These are phyloP conservation scores for Troides aeacus DNA, from an alignment of 2,888 invertebrate species.

Conservation along the genomic window DNA sequence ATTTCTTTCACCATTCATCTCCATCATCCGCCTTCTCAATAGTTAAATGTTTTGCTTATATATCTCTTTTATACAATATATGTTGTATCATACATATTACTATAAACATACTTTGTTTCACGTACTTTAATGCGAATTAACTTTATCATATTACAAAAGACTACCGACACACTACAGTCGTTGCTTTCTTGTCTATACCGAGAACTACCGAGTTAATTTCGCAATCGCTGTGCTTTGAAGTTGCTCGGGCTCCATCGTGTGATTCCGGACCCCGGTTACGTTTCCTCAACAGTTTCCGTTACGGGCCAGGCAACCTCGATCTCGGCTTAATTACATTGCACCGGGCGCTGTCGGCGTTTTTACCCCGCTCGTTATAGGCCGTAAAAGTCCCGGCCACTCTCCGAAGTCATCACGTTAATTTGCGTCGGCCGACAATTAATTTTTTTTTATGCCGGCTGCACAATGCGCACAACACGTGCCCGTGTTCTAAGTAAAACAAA, in stretches of 20 bases:
- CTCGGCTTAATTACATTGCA: slow-evolving; percentile 18
- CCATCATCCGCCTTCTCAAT: no score
- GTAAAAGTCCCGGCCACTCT: slow-evolving; percentile 19
- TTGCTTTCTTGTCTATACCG: slow-evolving; percentile 1
- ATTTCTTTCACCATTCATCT: no score
- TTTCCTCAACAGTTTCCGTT: slow-evolving; percentile 36
- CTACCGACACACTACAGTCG: slow-evolving; percentile 10
- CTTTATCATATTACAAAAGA: not conserved
- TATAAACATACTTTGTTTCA: no score
- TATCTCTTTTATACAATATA: no score
- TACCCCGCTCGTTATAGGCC: slow-evolving; percentile 21
- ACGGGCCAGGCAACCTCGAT: slow-evolving; percentile 31
- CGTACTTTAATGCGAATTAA: no score
- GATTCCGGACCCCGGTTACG: slow-evolving; percentile 27
- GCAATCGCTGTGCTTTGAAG: slow-evolving; percentile 15
- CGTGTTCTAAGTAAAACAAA: slow-evolving; percentile 11
- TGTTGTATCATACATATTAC: no score
- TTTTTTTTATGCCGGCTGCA: not conserved
- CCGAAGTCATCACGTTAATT: slow-evolving; percentile 37
- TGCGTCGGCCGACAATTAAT: slow-evolving; percentile 40
- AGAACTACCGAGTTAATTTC: slow-evolving; percentile 18
- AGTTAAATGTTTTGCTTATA: no score
- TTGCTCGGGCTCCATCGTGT: slow-evolving; percentile 29
- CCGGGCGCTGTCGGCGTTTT: slow-evolving; percentile 29
- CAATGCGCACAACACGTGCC: slow-evolving; percentile 26